Conservation (phyloP, 35 echinoderm and acorn worm genomes). For the Strongylocentrotus purpuratus region DNA sequence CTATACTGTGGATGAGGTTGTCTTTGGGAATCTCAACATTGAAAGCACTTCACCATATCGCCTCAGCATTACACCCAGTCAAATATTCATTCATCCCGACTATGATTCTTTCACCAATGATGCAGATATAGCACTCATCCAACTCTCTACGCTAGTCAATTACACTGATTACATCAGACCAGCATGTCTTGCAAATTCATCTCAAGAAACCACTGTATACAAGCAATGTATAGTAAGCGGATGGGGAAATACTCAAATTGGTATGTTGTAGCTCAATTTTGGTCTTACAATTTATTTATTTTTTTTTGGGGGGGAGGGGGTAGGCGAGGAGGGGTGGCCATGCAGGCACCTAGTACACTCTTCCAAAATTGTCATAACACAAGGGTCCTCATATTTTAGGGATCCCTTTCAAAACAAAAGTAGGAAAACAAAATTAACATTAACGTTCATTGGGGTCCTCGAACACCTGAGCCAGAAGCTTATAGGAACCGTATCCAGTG, state of each 20-base stretch:
- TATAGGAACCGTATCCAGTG: no score
- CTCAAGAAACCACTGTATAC: neutral
- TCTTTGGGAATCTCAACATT: neutral
- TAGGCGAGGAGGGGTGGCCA: no score
- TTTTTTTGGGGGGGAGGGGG: no score
- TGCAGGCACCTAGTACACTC: no score
- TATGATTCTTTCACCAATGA: neutral
- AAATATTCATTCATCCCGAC: neutral
- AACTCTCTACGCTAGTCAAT: neutral
- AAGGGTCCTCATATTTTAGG: no score
- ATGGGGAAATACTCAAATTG: neutral
- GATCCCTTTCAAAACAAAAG: no score
- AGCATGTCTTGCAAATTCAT: neutral
- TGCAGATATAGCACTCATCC: neutral
- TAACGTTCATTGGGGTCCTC: no score
- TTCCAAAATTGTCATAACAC: no score
- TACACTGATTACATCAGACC: conserved; percentile 16
- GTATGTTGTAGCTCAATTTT: neutral
- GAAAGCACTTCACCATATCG: neutral
- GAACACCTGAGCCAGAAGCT: no score
- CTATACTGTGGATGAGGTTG: neutral
- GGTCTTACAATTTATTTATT: no score
- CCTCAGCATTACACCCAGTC: neutral
- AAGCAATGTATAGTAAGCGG: neutral
- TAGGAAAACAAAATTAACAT: no score